Evolutionary conservation across 2,797 vertebrate species (phyloP).

Genomic region (Fringilla coelebs): DNA sequence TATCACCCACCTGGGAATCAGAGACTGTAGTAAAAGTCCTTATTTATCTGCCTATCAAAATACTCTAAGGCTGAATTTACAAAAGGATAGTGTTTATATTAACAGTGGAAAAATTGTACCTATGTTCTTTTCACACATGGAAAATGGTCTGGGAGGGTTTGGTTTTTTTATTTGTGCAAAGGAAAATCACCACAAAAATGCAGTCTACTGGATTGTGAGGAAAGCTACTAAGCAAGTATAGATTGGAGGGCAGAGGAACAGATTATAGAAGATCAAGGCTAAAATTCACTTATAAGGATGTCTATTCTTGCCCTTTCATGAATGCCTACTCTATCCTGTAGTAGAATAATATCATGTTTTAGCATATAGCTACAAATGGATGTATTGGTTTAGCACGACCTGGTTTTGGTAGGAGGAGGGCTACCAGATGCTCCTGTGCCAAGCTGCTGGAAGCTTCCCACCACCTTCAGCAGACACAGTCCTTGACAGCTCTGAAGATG

Average conservation of each 20-base stretch:
- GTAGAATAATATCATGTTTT: background rate
- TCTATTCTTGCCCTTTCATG: background rate
- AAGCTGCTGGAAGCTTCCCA: background rate
- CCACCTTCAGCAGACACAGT: background rate
- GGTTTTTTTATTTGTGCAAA: background rate
- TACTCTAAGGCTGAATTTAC: background rate
- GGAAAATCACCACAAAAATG: background rate
- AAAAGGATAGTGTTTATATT: background rate
- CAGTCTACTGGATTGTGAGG: background rate
- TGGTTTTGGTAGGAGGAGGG: background rate
- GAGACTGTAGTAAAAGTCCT: background rate
- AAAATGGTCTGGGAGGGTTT: background rate
- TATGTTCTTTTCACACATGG: background rate
- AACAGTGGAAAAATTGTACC: background rate
- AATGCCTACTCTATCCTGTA: background rate
- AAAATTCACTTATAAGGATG: background rate
- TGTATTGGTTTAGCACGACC: too few species aligned
- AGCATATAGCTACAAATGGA: background rate
- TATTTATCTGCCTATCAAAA: conserved; percentile 31
- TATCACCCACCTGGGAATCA: background rate
- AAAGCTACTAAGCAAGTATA: background rate
- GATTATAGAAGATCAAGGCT: background rate
- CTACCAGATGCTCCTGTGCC: background rate
- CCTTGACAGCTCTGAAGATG: background rate
- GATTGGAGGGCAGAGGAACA: background rate